Evolutionary conservation across 2,113 vertebrate species (phyloP), one percentile per base, ranked within the genome.

Genomic region (Pluvianellus socialis): DNA sequence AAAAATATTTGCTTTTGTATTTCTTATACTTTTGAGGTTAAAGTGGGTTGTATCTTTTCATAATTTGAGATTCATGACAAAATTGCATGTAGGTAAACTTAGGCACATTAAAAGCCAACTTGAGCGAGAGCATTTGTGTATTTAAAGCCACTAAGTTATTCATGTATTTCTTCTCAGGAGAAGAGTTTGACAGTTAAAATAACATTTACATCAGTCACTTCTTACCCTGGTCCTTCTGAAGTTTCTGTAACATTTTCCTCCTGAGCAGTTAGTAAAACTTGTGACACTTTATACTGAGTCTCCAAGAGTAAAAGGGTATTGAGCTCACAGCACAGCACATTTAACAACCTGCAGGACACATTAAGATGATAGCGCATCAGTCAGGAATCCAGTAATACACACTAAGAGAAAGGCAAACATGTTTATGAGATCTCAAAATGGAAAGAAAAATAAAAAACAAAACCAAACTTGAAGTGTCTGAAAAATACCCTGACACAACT

Each of bases 261-360:
- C 96, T 99, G 99, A 90, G 98, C 98, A 94, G 97, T 98, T 55
- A 99, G 98, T 91, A 99, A 97, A 92, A 98, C 96, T 95, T 98
- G 96, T 90, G 98, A 99, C 93, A 99, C 96, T 71, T 98, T 98
- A 96, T 99, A 99, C 83, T 99, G 99, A 95, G 98, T 98, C 97
- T 99, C 99, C 95, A 99, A 95, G 40, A 99, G 98, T 66, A 99
- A 97, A 58, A 99, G 98, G 12, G 98, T 98, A 95, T 99, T 98
- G 95, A 99, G 98, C 88, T 98, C 98, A 97, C 98, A 99, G 98
- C 99, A 99, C 4, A 99, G 82, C 65, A 99, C 98, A 73, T 98
- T 99, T 88, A 99, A 97, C 79, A 99, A 97, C 95, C 99, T 99
- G 95, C 55, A 95, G 85, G 53, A 75, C 63, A 96, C 27, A 86